Evolutionary conservation across 2,113 vertebrate genomes (phyloP), one percentile per base, ranked within the genome.

Genomic region (Tragelaphus buxtoni): DNA sequence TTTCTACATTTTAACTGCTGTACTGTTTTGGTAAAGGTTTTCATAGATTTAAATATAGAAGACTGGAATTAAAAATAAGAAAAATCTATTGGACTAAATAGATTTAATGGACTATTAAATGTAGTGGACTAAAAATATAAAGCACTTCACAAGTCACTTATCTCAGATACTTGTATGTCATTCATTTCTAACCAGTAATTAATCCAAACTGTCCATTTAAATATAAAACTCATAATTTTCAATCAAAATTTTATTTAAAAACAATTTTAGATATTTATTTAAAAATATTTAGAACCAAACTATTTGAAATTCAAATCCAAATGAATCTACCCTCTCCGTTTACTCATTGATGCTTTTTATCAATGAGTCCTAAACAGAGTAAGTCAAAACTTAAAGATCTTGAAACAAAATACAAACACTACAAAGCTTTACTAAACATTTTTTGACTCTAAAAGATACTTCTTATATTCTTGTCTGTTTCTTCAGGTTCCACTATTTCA

Each of bases 241-340:
- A 84, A 80, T 81, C 2, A 30, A 60, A 83, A 39, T 85, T 65
- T 91, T 88, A 82, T 60, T n/a, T 94, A 55, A 88, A 91, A 90
- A 39, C 47, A 82, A 45, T 45, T 60, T 58, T 79, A 47, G 45
- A 49, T 16, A 88, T 76, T 81, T 91, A 80, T 42, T 60, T 58
- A 30, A 88, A 90, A 96, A 91, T 77, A 90, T 79, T 90, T 24
- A 91, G 87, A 94, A 91, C 7, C 53, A 55, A 89, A 95, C 35
- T 87, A 96, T 81, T 18, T 91, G n/a, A 90, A 87, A 69, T 83
- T 79, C 90, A 95, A 91, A 87, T 88, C 14, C 45, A 87, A 96
- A 87, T 63, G 12, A 74, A 32, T 47, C 65, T 32, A 61, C 20
- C 0, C 12, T 95, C 60, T 84, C 20, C 5, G 69, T 45, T 82